Percentiles rank a stretch among this genome's conserved stretches.
Evolutionary conservation across 2,888 invertebrate species (phyloP).

Genomic region (Ashinkailepas kermadecensis): DNA sequence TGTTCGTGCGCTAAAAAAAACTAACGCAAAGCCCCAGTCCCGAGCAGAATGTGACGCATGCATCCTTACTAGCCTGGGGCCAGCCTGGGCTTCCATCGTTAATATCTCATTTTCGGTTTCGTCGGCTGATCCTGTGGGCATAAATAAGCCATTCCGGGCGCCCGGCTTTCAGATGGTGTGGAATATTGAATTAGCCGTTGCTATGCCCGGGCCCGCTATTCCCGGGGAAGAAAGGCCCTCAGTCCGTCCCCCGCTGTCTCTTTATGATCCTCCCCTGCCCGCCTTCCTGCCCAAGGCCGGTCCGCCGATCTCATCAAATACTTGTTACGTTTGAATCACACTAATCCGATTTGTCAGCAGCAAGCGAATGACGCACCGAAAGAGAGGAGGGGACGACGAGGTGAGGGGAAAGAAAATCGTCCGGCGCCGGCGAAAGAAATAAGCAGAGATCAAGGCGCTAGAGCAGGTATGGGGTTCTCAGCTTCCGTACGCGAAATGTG

Average conservation of each 20-base stretch:
- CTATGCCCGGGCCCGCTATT: neutral
- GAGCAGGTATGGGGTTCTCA: too few relatives aligned
- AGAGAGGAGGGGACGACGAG: neutral
- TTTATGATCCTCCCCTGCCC: neutral
- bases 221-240: neutral
- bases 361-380: neutral
- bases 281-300: neutral
- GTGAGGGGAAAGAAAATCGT: neutral
- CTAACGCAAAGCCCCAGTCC: too few relatives aligned
- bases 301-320: conserved; percentile 8
- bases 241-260: neutral
- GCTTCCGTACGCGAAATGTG: too few relatives aligned
- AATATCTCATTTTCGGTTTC: too few relatives aligned
- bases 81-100: too few relatives aligned
- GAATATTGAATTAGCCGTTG: conserved; percentile 1
- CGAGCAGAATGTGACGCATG: too few relatives aligned
- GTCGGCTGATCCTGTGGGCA: too few relatives aligned
- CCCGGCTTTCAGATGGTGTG: neutral
- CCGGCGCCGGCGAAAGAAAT: too few relatives aligned
- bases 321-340: conserved; percentile 20
- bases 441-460: too few relatives aligned
- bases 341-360: conserved; percentile 12
- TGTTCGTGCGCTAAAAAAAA: too few relatives aligned
- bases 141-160: too few relatives aligned
- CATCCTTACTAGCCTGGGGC: too few relatives aligned